A percentile compares a stretch with the other conserved stretches of the same genome.
These are phyloP conservation scores for Choloepus hoffmanni DNA, from an alignment of 2,113 vertebrate genomes.

Conservation along the genomic window DNA sequence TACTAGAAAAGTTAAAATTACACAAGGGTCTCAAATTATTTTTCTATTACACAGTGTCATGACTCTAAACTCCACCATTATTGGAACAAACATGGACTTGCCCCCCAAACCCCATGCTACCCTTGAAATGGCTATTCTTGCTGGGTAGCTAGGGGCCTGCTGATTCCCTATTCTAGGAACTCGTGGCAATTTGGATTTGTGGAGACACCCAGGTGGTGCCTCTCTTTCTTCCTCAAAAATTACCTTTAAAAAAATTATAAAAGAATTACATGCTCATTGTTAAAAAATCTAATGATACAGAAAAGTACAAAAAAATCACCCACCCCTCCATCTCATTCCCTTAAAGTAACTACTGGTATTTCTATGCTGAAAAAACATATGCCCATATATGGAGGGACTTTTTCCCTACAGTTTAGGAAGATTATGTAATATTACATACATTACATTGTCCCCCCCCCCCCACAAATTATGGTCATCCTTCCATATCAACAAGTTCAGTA, in stretches of 20 bases:
- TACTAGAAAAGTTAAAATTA: neutral
- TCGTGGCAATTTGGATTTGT: neutral
- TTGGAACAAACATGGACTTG: neutral
- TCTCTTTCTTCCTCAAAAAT: neutral
- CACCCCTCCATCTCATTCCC: neutral
- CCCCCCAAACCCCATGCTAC: neutral
- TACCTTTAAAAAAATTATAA: neutral
- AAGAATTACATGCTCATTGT: neutral
- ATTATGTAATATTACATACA: neutral
- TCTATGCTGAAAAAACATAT: slow-evolving; percentile 12
- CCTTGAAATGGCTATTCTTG: neutral
- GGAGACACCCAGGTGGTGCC: neutral
- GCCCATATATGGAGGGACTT: neutral
- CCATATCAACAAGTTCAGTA: neutral
- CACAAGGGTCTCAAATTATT: neutral
- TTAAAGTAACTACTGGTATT: neutral
- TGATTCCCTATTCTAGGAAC: neutral
- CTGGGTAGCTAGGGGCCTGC: neutral
- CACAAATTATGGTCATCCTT: neutral
- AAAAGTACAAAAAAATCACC: neutral
- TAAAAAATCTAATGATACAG: neutral
- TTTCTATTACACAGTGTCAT: neutral
- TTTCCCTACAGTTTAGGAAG: neutral
- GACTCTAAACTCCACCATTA: neutral
- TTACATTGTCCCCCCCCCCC: neutral